Conservation (phyloP, 2,113 vertebrate genomes). For the Psilopsiagon aymara region DNA sequence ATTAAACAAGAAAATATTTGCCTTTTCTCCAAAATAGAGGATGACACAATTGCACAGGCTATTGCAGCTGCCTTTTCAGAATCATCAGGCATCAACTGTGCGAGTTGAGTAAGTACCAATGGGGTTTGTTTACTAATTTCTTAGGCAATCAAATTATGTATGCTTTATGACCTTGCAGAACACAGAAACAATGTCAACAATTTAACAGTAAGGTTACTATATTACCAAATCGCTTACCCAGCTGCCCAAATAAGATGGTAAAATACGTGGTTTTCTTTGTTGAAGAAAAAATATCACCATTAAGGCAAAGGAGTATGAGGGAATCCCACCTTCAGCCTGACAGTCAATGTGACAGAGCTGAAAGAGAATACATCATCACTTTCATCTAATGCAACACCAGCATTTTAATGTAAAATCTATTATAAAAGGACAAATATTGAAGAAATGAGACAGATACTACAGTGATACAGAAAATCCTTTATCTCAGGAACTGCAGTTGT, state of each 20-base stretch:
- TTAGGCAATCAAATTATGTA: neutral
- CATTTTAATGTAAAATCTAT: neutral
- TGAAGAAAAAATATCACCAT: conserved; percentile 99
- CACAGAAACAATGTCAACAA: neutral
- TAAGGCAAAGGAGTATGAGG: conserved; percentile 96
- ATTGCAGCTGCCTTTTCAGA: neutral
- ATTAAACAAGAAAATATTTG: neutral
- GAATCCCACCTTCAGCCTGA: conserved; percentile 95
- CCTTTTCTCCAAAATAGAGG: neutral
- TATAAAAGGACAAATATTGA: neutral
- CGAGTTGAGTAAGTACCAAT: neutral
- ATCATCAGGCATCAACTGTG: neutral
- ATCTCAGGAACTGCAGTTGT: neutral
- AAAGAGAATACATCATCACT: conserved; percentile 25
- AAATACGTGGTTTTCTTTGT: conserved; percentile 90
- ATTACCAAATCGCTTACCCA: conserved; percentile 82
- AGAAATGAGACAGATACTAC: neutral
- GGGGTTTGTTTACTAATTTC: neutral
- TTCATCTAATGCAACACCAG: neutral
- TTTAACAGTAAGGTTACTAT: neutral
- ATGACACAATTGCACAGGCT: neutral
- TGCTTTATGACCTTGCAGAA: neutral
- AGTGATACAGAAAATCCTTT: neutral
- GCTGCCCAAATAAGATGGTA: conserved; percentile 91
- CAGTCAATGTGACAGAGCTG: conserved; percentile 97